Evolutionary conservation across 2,888 invertebrate species (phyloP), one percentile per base, ranked within the genome.

Genomic region (Ethmia dodecea): DNA sequence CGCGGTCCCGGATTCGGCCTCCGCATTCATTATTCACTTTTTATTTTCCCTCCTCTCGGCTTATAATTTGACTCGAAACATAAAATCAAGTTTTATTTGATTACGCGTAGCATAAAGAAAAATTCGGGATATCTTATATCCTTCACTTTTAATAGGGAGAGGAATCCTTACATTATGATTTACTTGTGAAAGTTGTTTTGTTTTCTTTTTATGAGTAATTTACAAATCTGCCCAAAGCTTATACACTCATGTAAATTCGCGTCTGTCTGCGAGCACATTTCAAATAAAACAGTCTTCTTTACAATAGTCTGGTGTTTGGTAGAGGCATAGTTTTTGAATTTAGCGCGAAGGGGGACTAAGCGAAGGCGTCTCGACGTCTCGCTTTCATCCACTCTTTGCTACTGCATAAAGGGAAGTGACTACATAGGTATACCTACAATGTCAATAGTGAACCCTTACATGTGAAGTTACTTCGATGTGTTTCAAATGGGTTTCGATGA

Each of bases 31-130:
- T 86, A 86, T 84, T 84, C 83, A 83, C 83, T 80, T 86, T 83
- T 81, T 81, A 80, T 83, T 84, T 77, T 38, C 71, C 75, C 75
- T 74, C 80, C 79, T 75, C 75, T 78, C 65, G 68, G 76, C 79
- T 83, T 84, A 81, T 83, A 83, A 86, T 84, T 83, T 84, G 81
- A 81, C 78, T 83, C 65, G 75, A 79, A 84, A 83, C 81, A 83
- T 83, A 83, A 83, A 84, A 84, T 84, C 81, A 81, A 81, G 81
- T 84, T 84, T 80, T 80, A 83, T 83, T 83, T 81, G 76, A 83
- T 84, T 81, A 78, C 69, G 61, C 72, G 72, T 63, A 70, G 64
- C 68, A 72, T 74, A 72, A 71, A 67, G 66, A 73, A 74, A 68
- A 74, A 65, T 58, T 60, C 56, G 45, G 61, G 70, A 75, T 68